A percentile compares a stretch with the other conserved stretches of the same genome.
Evolutionary conservation across 1,140 invertebrate genomes (phyloP).

Genomic region (Macrosteles quadrilineatus): DNA sequence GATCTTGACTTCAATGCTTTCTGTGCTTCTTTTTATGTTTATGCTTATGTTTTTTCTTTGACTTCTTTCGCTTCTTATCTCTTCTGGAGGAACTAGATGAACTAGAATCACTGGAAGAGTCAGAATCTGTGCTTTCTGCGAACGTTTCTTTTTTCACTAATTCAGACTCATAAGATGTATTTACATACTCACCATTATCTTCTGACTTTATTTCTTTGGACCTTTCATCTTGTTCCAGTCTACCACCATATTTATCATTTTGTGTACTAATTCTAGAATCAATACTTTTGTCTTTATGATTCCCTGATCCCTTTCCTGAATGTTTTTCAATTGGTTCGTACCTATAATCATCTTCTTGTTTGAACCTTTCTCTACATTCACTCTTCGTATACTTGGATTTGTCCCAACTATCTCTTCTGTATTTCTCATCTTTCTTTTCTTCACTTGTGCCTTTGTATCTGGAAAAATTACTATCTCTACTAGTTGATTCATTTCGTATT

Average conservation of each 20-base stretch:
- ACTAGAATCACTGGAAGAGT: neutral
- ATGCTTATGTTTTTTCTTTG: constrained; percentile 3
- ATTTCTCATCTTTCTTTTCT: neutral
- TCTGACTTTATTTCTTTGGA: too few relatives aligned
- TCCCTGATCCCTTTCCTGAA: neutral
- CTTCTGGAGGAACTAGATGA: neutral
- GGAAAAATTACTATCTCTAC: neutral
- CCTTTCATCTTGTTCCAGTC: neutral
- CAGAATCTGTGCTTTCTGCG: too few relatives aligned
- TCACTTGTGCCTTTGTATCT: neutral
- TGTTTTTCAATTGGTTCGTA: neutral
- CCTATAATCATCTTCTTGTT: too few relatives aligned
- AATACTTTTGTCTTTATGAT: neutral
- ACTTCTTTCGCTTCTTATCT: constrained; percentile 10
- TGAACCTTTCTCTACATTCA: too few relatives aligned
- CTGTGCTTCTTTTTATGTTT: constrained; percentile 8
- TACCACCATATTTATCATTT: neutral
- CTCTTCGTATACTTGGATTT: too few relatives aligned
- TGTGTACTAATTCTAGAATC: neutral
- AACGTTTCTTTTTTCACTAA: too few relatives aligned
- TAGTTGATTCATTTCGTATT: neutral
- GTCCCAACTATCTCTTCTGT: too few relatives aligned
- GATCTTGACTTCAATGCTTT: neutral
- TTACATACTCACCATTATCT: too few relatives aligned
- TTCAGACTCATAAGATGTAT: too few relatives aligned